Evolutionary conservation across 2,888 invertebrate species (phyloP).

Genomic region (Caenorhabditis drosophilae): DNA sequence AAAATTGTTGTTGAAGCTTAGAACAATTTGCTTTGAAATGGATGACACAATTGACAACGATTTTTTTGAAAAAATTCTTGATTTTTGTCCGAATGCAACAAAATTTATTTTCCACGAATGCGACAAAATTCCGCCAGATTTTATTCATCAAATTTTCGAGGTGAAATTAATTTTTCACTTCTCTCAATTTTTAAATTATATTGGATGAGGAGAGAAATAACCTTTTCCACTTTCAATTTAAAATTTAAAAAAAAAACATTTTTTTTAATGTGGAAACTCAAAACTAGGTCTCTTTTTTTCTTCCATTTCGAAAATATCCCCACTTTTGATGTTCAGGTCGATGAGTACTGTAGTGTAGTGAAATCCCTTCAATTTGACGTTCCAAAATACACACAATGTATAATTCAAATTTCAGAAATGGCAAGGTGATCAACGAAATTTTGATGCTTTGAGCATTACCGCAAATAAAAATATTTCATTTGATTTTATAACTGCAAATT

Average conservation of each 20-base stretch:
- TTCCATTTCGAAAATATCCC: not conserved
- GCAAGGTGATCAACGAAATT: constrained; percentile 5
- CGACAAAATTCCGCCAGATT: constrained; percentile 19
- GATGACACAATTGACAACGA: constrained; percentile 19
- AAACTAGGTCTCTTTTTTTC: not conserved
- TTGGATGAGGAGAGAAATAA: too few relatives aligned
- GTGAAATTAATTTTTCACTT: too few relatives aligned
- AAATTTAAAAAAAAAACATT: too few relatives aligned
- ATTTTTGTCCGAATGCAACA: constrained; percentile 1
- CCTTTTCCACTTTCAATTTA: too few relatives aligned
- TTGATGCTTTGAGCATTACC: constrained; percentile 20
- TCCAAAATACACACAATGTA: too few relatives aligned
- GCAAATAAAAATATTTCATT: constrained; percentile 29
- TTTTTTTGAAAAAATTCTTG: constrained; percentile 12
- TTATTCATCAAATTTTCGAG: constrained; percentile 17
- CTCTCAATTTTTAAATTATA: too few relatives aligned
- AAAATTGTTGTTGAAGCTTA: constrained; percentile 7
- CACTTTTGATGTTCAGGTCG: not conserved
- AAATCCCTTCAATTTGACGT: too few relatives aligned
- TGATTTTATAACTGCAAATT: constrained; percentile 13
- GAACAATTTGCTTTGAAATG: constrained; percentile 28
- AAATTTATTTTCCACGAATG: constrained; percentile 31
- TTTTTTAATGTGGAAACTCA: too few relatives aligned
- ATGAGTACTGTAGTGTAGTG: too few relatives aligned
- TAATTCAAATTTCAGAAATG: constrained; percentile 23